Base-by-base conservation (phyloP, 2,888 invertebrate genomes). In the Furcula furcula region DNA sequence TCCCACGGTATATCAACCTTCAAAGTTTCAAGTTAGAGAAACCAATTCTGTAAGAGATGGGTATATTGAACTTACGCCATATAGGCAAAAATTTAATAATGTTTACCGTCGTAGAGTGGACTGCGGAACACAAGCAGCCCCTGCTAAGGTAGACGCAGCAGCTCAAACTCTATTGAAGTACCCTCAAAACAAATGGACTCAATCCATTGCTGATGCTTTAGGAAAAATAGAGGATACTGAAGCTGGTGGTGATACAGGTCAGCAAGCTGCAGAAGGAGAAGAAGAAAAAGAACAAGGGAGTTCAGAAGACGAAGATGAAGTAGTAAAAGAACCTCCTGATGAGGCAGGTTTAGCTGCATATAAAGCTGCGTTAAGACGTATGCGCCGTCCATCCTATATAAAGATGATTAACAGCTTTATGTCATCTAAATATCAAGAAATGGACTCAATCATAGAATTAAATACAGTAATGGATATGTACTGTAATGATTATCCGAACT, bases 131-230 rank as follows among this genome's bases (percentile, higher is more conserved):
- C 94, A 94, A 70, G 91, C 90, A 2, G 88, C 91, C 7, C 91
- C 92, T 0, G 37, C 68, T 0, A 76, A 65, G 28, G 40, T 70
- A 0, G 60, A 83, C 9, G 82, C 78, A 39, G 85, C 87, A 41
- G 92, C 92, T 18, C 95, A 95, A 82, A 95, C 95, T 0, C 85
- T 82, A 31, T 90, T 92, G 7, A 90, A 91, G 21, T 93, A 93
- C 65, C 93, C 93, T 1, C 83, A 90, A 39, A 94, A 94, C 68
- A 88, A 90, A 38, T 93, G 92, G 91, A 92, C 93, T 0, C 94
- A 95, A 60, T 94, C 89, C 1, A 76, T 85, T 46, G 78, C 81
- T 12, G 84, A 85, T 42, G 66, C 77, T 16, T 52, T 84, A 27
- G 81, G 78, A 5, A 48, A 60, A 34, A 35, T 55, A 15, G 73